Conservation (phyloP, 1,140 invertebrate genomes). For the Tetramorium parvispinum region DNA sequence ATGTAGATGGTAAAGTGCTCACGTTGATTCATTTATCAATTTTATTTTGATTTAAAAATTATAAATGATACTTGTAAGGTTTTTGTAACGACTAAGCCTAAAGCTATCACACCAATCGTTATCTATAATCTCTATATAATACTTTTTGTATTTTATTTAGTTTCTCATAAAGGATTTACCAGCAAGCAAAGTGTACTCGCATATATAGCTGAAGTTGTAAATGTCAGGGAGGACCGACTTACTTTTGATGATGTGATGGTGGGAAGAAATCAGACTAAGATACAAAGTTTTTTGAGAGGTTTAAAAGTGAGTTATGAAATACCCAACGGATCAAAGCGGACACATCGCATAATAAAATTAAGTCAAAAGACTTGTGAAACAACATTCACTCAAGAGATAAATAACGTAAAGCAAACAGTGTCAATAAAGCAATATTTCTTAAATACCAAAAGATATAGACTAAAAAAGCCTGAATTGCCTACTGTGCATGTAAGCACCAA, state of each 20-base stretch:
- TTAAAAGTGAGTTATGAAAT: constrained; percentile 85
- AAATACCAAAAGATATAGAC: constrained; percentile 80
- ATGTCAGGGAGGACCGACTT: background rate
- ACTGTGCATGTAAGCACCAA: constrained; percentile 87
- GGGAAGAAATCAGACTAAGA: background rate
- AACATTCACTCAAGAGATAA: background rate
- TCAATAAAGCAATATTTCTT: constrained; percentile 87
- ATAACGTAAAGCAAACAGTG: background rate
- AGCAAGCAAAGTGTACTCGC: constrained; percentile 84
- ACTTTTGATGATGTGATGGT: background rate
- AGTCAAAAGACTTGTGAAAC: background rate
- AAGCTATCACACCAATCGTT: constrained; percentile 18
- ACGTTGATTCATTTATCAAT: constrained; percentile 5
- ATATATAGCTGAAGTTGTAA: constrained; percentile 77
- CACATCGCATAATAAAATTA: constrained; percentile 85
- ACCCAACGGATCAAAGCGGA: constrained; percentile 82
- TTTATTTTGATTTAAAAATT: constrained; percentile 22
- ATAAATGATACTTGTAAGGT: constrained; percentile 2
- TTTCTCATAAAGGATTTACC: constrained; percentile 90
- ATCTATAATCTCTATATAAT: background rate
- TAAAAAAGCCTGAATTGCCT: constrained; percentile 87
- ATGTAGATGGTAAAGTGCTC: constrained; percentile 89
- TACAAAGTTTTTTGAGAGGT: constrained; percentile 71
- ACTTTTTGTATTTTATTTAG: constrained; percentile 78
- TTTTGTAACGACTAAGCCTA: background rate